A percentile compares a stretch with the other conserved stretches of the same genome.
Evolutionary conservation across 2,113 vertebrate genomes (phyloP).

Genomic region (Strigops habroptila): DNA sequence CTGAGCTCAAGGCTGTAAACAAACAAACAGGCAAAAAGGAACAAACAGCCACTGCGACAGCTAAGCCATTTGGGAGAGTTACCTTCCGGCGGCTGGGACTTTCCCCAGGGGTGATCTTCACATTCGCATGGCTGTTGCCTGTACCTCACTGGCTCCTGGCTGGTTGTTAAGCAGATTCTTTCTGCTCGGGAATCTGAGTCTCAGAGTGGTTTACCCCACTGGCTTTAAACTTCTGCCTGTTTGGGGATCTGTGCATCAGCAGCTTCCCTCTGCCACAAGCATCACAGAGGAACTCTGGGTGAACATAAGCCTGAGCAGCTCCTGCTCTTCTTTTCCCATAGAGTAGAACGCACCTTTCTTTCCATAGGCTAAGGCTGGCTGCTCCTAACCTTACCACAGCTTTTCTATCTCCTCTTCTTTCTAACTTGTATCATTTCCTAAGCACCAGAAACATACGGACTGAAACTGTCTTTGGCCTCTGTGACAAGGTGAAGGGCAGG

Average conservation of each 20-base stretch:
- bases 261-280: neutral
- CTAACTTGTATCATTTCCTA: neutral
- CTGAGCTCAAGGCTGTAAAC: conserved; percentile 44
- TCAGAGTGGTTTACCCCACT: neutral
- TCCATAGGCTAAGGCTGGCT: neutral
- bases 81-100: neutral
- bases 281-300: neutral
- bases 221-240: neutral
- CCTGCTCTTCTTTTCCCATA: neutral
- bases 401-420: neutral
- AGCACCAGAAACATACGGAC: neutral
- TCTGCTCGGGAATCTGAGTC: neutral
- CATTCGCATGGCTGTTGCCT: neutral
- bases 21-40: neutral
- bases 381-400: neutral
- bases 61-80: conserved; percentile 23
- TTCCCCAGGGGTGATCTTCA: neutral
- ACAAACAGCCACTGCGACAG: neutral
- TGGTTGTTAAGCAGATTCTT: neutral
- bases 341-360: neutral
- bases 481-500: neutral
- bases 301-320: neutral
- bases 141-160: neutral
- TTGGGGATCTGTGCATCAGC: neutral
- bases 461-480: neutral